A percentile compares a stretch with the other conserved stretches of the same genome.
Conservation (phyloP, 2,888 invertebrate genomes). For the Ryuthela nishihirai region DNA sequence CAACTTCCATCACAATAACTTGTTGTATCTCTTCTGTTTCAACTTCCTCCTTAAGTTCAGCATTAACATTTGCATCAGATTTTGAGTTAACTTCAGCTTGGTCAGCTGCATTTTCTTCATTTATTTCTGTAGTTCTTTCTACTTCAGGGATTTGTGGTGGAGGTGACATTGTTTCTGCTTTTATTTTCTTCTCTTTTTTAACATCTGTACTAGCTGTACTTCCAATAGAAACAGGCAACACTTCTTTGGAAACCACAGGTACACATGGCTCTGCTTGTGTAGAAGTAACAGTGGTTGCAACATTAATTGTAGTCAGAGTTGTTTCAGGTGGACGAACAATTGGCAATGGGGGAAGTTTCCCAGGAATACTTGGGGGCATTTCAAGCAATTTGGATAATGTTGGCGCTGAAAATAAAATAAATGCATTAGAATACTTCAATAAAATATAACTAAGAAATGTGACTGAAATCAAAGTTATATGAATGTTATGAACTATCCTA, state of each 20-base stretch:
- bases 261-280: background rate
- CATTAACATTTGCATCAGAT: too few relatives aligned
- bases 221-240: too few relatives aligned
- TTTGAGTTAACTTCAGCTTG: too few relatives aligned
- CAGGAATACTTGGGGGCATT: slow-evolving; percentile 38
- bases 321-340: slow-evolving; percentile 8
- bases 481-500: too few relatives aligned
- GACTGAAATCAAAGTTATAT: background rate
- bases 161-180: too few relatives aligned
- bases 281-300: background rate
- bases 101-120: too few relatives aligned
- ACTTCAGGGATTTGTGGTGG: too few relatives aligned
- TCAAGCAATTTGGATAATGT: slow-evolving; percentile 37
- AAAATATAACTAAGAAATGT: background rate
- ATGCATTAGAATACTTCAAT: background rate
- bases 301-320: background rate
- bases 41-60: background rate
- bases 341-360: slow-evolving; percentile 33
- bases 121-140: too few relatives aligned
- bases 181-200: too few relatives aligned
- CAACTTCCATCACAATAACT: background rate
- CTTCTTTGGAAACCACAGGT: too few relatives aligned
- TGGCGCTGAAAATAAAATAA: slow-evolving; percentile 21
- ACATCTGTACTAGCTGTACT: too few relatives aligned
- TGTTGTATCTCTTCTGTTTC: background rate